phyloP scores from a whole-genome alignment of 2,113 vertebrate species.

The Meriones unguiculatus region DNA sequence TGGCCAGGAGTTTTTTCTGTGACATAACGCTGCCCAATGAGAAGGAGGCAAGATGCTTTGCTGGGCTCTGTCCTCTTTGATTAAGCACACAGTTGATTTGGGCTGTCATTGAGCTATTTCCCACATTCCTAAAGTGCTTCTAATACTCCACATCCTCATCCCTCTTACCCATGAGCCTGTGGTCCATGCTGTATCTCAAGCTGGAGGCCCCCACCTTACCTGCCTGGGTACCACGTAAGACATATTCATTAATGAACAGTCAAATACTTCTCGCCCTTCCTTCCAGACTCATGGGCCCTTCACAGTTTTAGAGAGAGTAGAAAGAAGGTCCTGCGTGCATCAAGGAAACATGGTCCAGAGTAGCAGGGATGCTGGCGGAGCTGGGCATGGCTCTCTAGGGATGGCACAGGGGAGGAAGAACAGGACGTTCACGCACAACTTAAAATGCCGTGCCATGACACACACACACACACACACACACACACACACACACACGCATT shows the following conservation, averaged over 20 bases:
- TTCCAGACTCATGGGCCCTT: background rate
- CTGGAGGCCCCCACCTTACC: constrained; percentile 66
- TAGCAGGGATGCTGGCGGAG: background rate
- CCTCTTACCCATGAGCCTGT: constrained; percentile 49
- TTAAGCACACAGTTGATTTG: constrained; percentile 6
- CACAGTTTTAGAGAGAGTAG: background rate
- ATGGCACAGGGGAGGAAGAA: too few species aligned
- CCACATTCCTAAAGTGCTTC: constrained; percentile 51
- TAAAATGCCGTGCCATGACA: background rate
- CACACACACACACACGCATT: background rate
- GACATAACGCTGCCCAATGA: background rate
- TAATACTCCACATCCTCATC: background rate
- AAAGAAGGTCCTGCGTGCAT: background rate
- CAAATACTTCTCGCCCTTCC: constrained; percentile 56
- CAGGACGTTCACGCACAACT: background rate
- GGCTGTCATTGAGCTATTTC: constrained; percentile 31
- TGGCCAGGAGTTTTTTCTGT: background rate
- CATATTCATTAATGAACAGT: constrained; percentile 62
- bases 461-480: background rate
- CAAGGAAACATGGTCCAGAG: background rate
- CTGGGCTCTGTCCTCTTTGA: background rate
- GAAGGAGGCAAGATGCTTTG: constrained; percentile 15
- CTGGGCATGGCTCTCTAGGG: background rate
- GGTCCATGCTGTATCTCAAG: constrained; percentile 56
- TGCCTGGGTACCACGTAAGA: constrained; percentile 58